Conservation (phyloP, 1,140 invertebrate species). For the Triops cancriformis region DNA sequence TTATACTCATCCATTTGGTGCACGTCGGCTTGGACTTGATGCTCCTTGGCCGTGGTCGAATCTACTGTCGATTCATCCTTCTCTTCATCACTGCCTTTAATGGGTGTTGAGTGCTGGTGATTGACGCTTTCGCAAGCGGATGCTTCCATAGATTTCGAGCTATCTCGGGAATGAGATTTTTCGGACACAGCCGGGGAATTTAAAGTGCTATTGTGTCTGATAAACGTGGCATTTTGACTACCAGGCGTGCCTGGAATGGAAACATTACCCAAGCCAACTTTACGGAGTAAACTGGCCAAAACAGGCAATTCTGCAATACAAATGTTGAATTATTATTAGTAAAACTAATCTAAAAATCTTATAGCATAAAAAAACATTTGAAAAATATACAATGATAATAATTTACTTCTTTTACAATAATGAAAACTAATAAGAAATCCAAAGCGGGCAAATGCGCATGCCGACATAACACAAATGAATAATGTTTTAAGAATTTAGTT, state of each 20-base stretch:
- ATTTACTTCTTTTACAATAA: too few relatives aligned
- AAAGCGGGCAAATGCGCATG: too few relatives aligned
- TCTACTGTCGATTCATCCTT: background rate
- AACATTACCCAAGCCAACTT: background rate
- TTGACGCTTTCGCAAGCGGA: background rate
- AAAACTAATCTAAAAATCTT: too few relatives aligned
- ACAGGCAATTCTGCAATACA: background rate
- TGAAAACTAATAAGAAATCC: too few relatives aligned
- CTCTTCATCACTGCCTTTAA: background rate
- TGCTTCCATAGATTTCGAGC: background rate
- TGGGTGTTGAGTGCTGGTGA: background rate
- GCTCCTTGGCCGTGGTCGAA: background rate
- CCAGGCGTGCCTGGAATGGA: background rate
- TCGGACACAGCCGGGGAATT: background rate
- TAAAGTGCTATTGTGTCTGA: background rate
- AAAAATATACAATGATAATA: too few relatives aligned
- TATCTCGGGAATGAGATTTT: background rate
- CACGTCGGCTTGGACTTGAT: background rate
- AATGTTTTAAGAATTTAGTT: too few relatives aligned
- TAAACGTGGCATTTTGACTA: background rate
- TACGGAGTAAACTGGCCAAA: background rate
- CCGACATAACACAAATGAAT: too few relatives aligned
- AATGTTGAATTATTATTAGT: too few relatives aligned
- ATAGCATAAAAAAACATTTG: too few relatives aligned
- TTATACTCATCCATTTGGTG: constrained; percentile 5